Evolutionary conservation across 2,888 invertebrate species (phyloP).

Genomic region (Oscheius sp.): DNA sequence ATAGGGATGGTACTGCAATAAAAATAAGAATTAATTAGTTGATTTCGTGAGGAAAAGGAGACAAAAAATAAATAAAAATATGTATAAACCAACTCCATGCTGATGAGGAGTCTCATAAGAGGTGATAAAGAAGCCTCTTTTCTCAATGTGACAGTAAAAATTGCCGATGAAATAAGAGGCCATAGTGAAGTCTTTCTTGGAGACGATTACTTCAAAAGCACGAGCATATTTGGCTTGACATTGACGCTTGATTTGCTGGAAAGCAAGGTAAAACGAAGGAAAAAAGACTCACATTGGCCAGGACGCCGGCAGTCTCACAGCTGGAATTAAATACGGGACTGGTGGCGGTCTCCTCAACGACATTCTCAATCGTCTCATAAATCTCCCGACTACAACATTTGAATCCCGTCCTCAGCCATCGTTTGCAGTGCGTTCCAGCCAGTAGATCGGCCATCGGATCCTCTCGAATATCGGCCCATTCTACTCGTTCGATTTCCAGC

Average conservation of each 20-base stretch:
- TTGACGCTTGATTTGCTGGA: conserved; percentile 22
- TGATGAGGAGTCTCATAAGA: conserved; percentile 15
- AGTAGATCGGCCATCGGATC: neutral
- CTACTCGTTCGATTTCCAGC: neutral
- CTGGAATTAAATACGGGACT: conserved; percentile 13
- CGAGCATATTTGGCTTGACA: conserved; percentile 33
- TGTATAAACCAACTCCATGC: neutral
- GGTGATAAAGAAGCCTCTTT: neutral
- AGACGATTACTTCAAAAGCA: conserved; percentile 7
- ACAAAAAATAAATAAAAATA: no score
- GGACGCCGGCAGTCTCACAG: neutral
- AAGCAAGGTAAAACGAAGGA: no score
- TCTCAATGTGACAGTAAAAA: neutral
- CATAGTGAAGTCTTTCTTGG: neutral
- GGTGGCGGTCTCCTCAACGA: neutral
- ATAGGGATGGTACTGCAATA: neutral
- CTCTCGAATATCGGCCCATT: conserved; percentile 8
- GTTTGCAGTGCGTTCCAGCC: conserved; percentile 4
- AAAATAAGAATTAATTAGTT: neutral
- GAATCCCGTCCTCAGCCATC: neutral
- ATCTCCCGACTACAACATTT: neutral
- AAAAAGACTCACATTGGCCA: conserved; percentile 2
- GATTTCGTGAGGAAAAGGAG: no score
- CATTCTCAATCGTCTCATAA: neutral
- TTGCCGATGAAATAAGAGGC: neutral